Percentiles rank a stretch among this genome's conserved stretches.
Evolutionary conservation across 2,113 vertebrate genomes (phyloP).

Genomic region (Greenwoodochromis staneri): DNA sequence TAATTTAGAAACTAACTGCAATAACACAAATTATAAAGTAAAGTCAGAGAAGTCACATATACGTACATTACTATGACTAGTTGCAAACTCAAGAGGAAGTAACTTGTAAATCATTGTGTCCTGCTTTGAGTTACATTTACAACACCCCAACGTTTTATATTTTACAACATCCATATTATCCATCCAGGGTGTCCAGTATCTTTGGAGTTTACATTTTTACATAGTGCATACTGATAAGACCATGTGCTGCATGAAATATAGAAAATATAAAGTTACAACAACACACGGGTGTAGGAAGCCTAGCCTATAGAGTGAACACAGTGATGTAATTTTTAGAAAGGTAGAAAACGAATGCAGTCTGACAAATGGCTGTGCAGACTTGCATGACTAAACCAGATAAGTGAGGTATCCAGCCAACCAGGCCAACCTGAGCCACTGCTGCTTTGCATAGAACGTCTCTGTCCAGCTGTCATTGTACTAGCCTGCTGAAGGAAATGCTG

Average conservation of each 20-base stretch:
- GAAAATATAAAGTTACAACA: background rate
- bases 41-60: background rate
- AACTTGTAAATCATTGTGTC: background rate
- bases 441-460: constrained; percentile 38
- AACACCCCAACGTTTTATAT: background rate
- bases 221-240: background rate
- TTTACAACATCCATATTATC: background rate
- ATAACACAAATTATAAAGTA: background rate
- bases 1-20: background rate
- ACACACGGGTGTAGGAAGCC: background rate
- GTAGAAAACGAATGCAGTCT: background rate
- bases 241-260: background rate
- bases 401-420: constrained; percentile 8
- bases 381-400: constrained; percentile 3
- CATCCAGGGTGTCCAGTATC: rapidly evolving
- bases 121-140: background rate
- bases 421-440: background rate
- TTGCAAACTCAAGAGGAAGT: background rate
- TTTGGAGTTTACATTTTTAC: background rate
- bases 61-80: background rate
- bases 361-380: background rate
- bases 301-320: background rate
- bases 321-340: background rate
- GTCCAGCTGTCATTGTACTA: background rate
- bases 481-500: background rate